phyloP scores from a whole-genome alignment of 1,140 invertebrate genomes.

The Armadillidium nasatum region DNA sequence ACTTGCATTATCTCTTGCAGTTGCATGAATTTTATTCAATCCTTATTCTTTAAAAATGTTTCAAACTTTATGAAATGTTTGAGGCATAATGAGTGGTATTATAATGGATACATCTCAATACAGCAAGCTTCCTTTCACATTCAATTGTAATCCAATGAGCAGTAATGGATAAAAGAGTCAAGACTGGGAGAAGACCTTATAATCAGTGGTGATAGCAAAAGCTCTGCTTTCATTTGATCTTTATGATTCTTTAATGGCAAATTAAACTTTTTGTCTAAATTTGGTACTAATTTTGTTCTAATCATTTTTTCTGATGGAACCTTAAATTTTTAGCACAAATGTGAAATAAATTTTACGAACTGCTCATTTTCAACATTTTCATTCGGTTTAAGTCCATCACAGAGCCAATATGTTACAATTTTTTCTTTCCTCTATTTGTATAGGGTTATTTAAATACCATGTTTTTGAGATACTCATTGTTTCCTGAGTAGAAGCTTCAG shows the following conservation, averaged over 20 bases:
- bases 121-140: not conserved
- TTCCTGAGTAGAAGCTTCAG: not conserved
- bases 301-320: not conserved
- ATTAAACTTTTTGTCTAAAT: constrained; percentile 1
- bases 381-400: not conserved
- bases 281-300: not conserved
- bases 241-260: constrained; percentile 1
- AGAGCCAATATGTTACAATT: not conserved
- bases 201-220: not conserved
- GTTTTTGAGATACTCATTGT: not conserved
- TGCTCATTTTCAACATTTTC: constrained; percentile 1
- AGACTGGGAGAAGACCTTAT: not conserved
- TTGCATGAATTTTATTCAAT: not conserved
- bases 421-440: not conserved
- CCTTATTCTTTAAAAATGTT: not conserved
- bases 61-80: not conserved
- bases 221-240: not conserved
- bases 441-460: not conserved
- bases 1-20: not conserved
- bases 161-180: not conserved
- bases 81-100: not conserved
- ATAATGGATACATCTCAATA: not conserved
- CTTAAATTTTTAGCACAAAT: not conserved
- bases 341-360: not conserved
- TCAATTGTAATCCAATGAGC: constrained; percentile 1